These are phyloP conservation scores for Dendrocincla fuliginosa DNA, from an alignment of 2,797 vertebrate species.

Conservation along the genomic window DNA sequence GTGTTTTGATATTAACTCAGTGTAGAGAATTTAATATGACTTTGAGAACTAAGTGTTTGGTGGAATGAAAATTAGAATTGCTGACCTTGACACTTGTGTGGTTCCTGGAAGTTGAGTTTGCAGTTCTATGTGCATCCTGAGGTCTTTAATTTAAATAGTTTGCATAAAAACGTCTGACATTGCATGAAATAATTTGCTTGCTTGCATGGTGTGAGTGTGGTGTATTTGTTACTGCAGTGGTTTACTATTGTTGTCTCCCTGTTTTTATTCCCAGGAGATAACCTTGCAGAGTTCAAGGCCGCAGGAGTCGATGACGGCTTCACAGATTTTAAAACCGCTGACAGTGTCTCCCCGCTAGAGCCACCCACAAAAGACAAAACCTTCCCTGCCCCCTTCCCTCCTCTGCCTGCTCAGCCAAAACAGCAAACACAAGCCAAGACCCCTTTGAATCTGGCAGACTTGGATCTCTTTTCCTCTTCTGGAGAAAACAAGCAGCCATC, in stretches of 20 bases:
- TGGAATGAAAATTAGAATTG: neutral
- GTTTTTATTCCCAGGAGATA: conserved; percentile 83
- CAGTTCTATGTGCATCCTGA: neutral
- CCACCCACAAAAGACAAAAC: conserved; percentile 86
- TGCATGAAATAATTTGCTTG: neutral
- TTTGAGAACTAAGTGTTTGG: neutral
- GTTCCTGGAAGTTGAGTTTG: neutral
- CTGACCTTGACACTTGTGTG: neutral
- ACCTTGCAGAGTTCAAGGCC: conserved; percentile 93
- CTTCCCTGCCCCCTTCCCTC: conserved; percentile 86
- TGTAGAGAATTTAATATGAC: neutral
- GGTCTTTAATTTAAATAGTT: neutral
- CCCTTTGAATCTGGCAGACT: conserved; percentile 89
- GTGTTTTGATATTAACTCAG: neutral
- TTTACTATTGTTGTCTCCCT: neutral
- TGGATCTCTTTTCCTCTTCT: conserved; percentile 88
- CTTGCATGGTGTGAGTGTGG: neutral
- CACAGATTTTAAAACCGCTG: conserved; percentile 98
- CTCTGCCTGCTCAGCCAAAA: conserved; percentile 80
- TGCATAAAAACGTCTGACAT: neutral
- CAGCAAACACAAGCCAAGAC: conserved; percentile 84
- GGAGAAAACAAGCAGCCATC: conserved; percentile 80
- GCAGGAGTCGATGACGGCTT: conserved; percentile 90
- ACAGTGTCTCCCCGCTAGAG: conserved; percentile 94
- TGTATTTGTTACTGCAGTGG: neutral